phyloP scores from a whole-genome alignment of 2,888 invertebrate genomes.

The Diaphora mendica region DNA sequence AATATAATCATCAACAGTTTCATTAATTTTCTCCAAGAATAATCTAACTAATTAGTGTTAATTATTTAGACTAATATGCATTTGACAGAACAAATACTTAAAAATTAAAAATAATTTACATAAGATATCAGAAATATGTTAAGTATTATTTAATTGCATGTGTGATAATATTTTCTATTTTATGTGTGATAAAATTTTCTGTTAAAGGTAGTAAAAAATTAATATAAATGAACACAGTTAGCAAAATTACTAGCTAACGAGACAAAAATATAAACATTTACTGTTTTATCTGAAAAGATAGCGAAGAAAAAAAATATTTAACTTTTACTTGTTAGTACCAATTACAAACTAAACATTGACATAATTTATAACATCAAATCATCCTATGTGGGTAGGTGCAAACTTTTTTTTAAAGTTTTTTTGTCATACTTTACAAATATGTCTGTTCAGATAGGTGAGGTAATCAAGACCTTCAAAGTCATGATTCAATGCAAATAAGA shows the following conservation, averaged over 20 bases:
- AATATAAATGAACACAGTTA: background rate
- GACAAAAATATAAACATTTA: conserved; percentile 8
- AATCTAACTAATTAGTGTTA: background rate
- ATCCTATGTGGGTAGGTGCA: conserved; percentile 36
- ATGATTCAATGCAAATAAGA: conserved; percentile 69
- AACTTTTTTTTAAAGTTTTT: conserved; percentile 27
- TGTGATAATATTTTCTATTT: background rate
- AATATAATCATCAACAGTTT: background rate
- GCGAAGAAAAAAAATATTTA: conserved; percentile 48
- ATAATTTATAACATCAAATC: background rate
- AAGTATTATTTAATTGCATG: background rate
- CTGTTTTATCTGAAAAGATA: conserved; percentile 30
- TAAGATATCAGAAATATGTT: background rate
- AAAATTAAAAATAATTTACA: background rate
- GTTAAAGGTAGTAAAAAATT: background rate
- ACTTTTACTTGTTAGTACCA: conserved; percentile 35
- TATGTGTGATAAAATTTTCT: background rate
- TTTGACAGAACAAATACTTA: background rate
- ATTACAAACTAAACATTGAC: conserved; percentile 14
- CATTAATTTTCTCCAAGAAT: background rate
- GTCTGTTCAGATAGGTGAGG: conserved; percentile 47
- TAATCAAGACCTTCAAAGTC: conserved; percentile 59
- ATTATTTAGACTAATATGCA: background rate
- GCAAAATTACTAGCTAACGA: background rate
- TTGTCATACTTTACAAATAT: conserved; percentile 22